Evolutionary conservation across 2,113 vertebrate genomes (phyloP).

Genomic region (Callopanchax toddi): DNA sequence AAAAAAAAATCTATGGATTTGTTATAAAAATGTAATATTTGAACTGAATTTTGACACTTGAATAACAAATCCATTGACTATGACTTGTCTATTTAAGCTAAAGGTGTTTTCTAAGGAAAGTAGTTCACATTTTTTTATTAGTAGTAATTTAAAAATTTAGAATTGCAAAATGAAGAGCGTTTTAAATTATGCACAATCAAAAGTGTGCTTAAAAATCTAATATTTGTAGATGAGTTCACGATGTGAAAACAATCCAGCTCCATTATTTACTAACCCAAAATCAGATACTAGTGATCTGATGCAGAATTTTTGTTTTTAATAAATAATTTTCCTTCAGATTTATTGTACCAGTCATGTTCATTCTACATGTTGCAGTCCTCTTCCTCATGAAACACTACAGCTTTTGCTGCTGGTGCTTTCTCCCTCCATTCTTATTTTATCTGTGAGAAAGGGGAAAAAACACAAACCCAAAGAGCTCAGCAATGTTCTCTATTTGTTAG

Average conservation of each 20-base stretch:
- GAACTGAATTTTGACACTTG: too few species aligned
- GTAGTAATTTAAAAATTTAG: constrained; percentile 1
- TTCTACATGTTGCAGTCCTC: not conserved
- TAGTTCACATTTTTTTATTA: not conserved
- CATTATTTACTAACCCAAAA: constrained; percentile 32
- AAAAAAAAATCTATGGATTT: constrained; percentile 22
- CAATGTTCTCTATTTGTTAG: constrained; percentile 1
- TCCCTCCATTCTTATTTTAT: constrained; percentile 81
- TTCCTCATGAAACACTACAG: constrained; percentile 84
- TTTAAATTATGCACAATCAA: constrained; percentile 52
- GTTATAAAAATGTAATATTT: not conserved
- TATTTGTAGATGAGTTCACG: constrained; percentile 17
- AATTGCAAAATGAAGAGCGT: constrained; percentile 23
- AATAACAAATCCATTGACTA: not conserved
- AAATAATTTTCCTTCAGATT: constrained; percentile 43
- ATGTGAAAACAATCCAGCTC: constrained; percentile 5
- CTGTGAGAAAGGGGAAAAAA: constrained; percentile 70
- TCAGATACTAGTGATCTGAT: constrained; percentile 25
- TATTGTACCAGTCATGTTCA: not conserved
- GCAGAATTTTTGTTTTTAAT: constrained; percentile 33
- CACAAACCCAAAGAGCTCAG: not conserved
- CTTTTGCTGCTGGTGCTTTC: constrained; percentile 68
- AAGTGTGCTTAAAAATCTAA: constrained; percentile 5
- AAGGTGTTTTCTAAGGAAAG: not conserved
- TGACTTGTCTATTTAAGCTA: not conserved